These are phyloP conservation scores for Anticlea derivata DNA, from an alignment of 2,888 invertebrate genomes.

Conservation along the genomic window DNA sequence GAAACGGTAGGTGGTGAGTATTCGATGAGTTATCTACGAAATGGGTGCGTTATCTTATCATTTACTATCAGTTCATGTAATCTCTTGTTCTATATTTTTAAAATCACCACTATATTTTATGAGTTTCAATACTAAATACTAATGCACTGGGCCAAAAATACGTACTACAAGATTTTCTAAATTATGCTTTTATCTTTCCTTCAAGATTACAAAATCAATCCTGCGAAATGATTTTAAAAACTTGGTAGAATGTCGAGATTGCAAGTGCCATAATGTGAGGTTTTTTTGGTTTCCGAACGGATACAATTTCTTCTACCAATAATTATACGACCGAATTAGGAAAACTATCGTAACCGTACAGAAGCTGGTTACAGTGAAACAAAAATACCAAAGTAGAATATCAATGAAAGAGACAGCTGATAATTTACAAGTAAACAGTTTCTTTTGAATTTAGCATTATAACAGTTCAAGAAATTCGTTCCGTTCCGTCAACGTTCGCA, in stretches of 20 bases:
- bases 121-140: background rate
- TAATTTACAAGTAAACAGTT: conserved; percentile 1
- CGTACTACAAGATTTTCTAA: no score
- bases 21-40: conserved; percentile 64
- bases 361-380: conserved; percentile 25
- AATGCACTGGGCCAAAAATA: no score
- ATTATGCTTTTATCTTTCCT: no score
- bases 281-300: conserved; percentile 51
- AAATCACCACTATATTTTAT: conserved; percentile 65
- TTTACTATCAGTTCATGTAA: conserved; percentile 64
- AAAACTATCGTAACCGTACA: background rate
- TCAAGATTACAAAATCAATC: no score
- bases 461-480: conserved; percentile 52
- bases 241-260: conserved; percentile 10
- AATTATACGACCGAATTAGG: conserved; percentile 38
- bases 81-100: conserved; percentile 72
- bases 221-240: background rate
- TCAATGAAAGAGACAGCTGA: conserved; percentile 38
- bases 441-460: conserved; percentile 39
- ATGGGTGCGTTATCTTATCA: conserved; percentile 78
- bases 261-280: background rate
- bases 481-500: conserved; percentile 57
- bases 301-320: conserved; percentile 19
- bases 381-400: background rate
- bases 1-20: conserved; percentile 54